Evolutionary conservation across 2,797 vertebrate genomes (phyloP), one percentile per base, ranked within the genome.

Genomic region (Podarcis lilfordi): DNA sequence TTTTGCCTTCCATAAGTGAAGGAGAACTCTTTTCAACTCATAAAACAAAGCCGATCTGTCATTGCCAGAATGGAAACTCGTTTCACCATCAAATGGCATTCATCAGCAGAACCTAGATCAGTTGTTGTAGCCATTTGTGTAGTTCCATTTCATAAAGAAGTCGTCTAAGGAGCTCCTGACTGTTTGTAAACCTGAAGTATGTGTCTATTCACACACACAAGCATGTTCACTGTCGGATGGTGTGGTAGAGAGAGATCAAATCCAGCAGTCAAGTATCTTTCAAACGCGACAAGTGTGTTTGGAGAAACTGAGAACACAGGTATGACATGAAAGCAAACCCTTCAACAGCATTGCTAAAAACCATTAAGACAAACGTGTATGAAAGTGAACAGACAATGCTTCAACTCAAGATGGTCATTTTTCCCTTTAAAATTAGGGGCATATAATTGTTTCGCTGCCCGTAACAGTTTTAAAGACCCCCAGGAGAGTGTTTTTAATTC

Each of bases 181-280:
- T 93, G 92, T 92, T 96, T 95, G 92, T 93, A 94, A 96, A 93
- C 86, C 92, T 91, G 85, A 91, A 9, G 27, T 69, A 82, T 87
- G 29, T 43, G 27, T 78, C 88, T 80, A 83, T 84, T 68, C 64
- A 86, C 88, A 92, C 32, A 94, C 43, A 95, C 89, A 93, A 90
- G 91, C 90, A 27, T 3, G 11, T 94, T 94, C 75, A 78, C 92
- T 93, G 92, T n/a, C 8, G 93, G 91, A 93, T 95, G 89, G 91
- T 91, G 93, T 92, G 94, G 93, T 79, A 61, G 59, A 94, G 92
- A 95, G 91, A 94, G 93, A 94, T 96, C 93, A 96, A 93, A 96
- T 96, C 94, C 90, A 96, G 95, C 90, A 92, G 96, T 89, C 88
- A 92, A 93, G 93, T 93, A 93, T 93, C 95, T 95, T 93, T 94